These are phyloP conservation scores for Teleopsis dalmanni DNA, from an alignment of 1,140 invertebrate genomes.

Conservation along the genomic window DNA sequence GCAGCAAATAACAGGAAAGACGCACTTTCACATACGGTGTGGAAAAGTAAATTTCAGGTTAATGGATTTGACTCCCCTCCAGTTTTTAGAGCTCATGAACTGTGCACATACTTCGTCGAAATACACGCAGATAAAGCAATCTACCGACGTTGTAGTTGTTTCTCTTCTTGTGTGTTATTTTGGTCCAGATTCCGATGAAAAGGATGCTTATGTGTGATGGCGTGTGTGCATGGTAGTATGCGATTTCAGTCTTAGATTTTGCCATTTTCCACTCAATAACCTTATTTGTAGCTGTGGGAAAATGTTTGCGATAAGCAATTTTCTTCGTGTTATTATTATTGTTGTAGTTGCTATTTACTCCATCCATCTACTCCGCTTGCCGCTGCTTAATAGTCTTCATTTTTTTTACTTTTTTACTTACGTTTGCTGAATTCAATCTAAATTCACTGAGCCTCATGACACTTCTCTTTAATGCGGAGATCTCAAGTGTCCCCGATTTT, in stretches of 20 bases:
- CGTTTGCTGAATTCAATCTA: too few relatives aligned
- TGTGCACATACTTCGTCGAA: too few relatives aligned
- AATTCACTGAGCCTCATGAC: too few relatives aligned
- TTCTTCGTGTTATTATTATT: neutral
- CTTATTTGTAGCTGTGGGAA: slow-evolving; percentile 8
- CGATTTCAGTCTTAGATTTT: slow-evolving; percentile 3
- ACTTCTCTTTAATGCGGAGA: too few relatives aligned
- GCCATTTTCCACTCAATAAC: slow-evolving; percentile 13
- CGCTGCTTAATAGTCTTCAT: too few relatives aligned
- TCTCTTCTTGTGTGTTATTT: neutral
- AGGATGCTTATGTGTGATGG: neutral
- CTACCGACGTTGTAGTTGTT: neutral
- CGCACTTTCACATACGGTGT: slow-evolving; percentile 19
- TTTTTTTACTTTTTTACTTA: too few relatives aligned
- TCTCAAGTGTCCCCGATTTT: too few relatives aligned
- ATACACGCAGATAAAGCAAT: too few relatives aligned
- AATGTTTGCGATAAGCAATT: slow-evolving; percentile 13
- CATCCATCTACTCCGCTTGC: too few relatives aligned
- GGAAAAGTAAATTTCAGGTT: slow-evolving; percentile 45
- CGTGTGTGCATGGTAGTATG: slow-evolving; percentile 2
- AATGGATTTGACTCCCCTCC: slow-evolving; percentile 37
- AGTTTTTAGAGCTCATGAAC: too few relatives aligned
- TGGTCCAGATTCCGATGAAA: neutral
- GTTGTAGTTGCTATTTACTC: too few relatives aligned
- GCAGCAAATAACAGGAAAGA: slow-evolving; percentile 10